These are phyloP conservation scores for Pheosia tremula DNA, from an alignment of 2,888 invertebrate species.

Conservation along the genomic window DNA sequence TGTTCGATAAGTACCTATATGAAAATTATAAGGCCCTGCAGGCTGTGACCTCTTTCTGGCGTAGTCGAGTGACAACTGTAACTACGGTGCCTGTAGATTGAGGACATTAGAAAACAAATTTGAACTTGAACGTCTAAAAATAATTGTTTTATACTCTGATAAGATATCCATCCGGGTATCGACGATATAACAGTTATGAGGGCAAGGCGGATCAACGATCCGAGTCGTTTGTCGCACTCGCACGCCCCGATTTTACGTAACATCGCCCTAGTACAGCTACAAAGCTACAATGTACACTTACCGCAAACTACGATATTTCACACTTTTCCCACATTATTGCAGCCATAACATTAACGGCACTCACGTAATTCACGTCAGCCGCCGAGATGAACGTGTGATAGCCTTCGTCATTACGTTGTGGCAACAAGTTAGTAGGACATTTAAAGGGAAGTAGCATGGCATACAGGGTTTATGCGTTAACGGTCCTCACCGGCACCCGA, in stretches of 20 bases:
- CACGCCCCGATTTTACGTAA: conserved; percentile 46
- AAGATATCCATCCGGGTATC: not conserved
- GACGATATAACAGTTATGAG: not conserved
- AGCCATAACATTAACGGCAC: conserved; percentile 64
- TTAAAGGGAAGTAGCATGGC: not conserved
- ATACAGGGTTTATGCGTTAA: conserved; percentile 28
- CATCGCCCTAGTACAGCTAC: conserved; percentile 29
- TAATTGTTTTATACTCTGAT: too few relatives aligned
- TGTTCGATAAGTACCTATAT: too few relatives aligned
- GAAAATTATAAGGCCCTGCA: too few relatives aligned
- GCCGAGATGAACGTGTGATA: conserved; percentile 42
- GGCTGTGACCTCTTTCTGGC: too few relatives aligned
- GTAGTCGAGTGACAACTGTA: too few relatives aligned
- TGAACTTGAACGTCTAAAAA: too few relatives aligned
- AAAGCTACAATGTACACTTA: conserved; percentile 47
- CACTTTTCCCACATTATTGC: conserved; percentile 69
- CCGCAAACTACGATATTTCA: conserved; percentile 69
- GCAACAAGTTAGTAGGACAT: conserved; percentile 4
- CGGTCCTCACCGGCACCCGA: conserved; percentile 27
- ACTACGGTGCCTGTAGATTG: too few relatives aligned
- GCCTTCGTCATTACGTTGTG: conserved; percentile 10
- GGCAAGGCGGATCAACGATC: conserved; percentile 10
- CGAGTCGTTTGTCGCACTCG: conserved; percentile 47
- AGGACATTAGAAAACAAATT: too few relatives aligned
- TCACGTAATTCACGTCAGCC: conserved; percentile 43